phyloP scores from a whole-genome alignment of 2,113 vertebrate species.

The Psittacula cyanocephala region DNA sequence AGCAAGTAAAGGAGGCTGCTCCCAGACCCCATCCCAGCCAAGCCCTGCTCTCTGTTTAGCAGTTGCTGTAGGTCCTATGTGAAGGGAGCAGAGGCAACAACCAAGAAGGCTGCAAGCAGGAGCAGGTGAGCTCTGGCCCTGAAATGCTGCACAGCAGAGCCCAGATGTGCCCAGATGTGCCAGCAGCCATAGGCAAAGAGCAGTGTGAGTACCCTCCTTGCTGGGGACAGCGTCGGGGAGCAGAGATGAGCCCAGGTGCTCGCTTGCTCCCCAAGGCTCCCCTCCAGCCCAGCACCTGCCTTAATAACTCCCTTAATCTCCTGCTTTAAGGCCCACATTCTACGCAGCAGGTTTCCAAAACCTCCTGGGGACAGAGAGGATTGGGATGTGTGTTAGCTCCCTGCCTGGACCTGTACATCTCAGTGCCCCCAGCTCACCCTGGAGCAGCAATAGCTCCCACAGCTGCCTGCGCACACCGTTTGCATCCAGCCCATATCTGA shows the following conservation, averaged over 20 bases:
- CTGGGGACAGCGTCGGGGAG: not conserved
- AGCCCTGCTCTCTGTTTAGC: not conserved
- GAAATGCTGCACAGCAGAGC: not conserved
- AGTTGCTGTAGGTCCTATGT: rapidly evolving
- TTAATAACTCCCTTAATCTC: not conserved
- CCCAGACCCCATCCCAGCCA: not conserved
- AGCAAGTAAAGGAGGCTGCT: not conserved
- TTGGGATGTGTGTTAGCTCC: not conserved
- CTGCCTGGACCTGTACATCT: not conserved
- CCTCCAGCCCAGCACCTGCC: not conserved
- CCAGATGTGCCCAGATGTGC: not conserved
- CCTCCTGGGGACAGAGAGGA: not conserved
- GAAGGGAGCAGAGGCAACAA: not conserved
- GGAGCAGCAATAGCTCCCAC: not conserved
- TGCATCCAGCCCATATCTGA: not conserved
- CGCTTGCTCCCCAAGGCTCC: not conserved
- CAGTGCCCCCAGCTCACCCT: not conserved
- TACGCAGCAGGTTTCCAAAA: not conserved
- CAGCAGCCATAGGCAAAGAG: not conserved
- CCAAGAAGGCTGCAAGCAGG: not conserved
- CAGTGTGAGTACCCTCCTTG: not conserved
- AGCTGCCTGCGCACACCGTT: not conserved
- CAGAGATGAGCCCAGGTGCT: not conserved
- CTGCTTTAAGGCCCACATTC: rapidly evolving
- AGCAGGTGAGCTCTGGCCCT: not conserved